Evolutionary conservation across 2,797 vertebrate genomes (phyloP), one percentile per base, ranked within the genome.

Genomic region (Cichlasoma orientale): DNA sequence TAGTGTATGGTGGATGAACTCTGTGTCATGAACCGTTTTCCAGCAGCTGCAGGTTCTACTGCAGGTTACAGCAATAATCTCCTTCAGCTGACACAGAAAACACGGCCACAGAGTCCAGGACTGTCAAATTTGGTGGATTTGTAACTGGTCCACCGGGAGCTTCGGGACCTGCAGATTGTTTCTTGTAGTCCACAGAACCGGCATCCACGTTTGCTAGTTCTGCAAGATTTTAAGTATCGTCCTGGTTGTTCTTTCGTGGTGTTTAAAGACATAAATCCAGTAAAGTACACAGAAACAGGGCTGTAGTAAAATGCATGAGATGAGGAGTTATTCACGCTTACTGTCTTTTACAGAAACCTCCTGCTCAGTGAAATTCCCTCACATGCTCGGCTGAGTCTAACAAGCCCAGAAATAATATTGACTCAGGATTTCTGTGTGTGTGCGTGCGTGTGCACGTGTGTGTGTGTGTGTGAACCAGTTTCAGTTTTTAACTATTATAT

Each of bases 331-430:
- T n/a, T 7, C 41, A 23, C 14, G 5, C 18, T 50, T 8, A 58
- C 44, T 21, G 74, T 50, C 54, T 25, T 14, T 47, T 50, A 50
- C 31, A n/a, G 18, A 13, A 59, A 41, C 58, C 21, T 41, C n/a
- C 58, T 61, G 33, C 21, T 58, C 3, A 33, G 27, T 59, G 36
- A 41, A 63, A 86, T 33, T 63, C 56, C 25, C 38, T n/a, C 25
- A 70, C 77, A 74, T 29, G 70, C 59, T 78, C 23, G 3, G n/a
- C 54, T 74, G 53, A 63, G 75, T 75, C 74, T 44, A 1, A 61
- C 74, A 74, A 79, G 33, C 69, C 29, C 83, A 85, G 85, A 16
- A 86, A 91, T 79, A 92, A 91, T 87, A 90, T 90, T 92, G 88
- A 89, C 83, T 82, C 47, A 78, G 69, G 56, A 69, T 25, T 7